Evolutionary conservation across 2,888 invertebrate species (phyloP), one percentile per base, ranked within the genome.

Genomic region (Drosophila trichaetosa): DNA sequence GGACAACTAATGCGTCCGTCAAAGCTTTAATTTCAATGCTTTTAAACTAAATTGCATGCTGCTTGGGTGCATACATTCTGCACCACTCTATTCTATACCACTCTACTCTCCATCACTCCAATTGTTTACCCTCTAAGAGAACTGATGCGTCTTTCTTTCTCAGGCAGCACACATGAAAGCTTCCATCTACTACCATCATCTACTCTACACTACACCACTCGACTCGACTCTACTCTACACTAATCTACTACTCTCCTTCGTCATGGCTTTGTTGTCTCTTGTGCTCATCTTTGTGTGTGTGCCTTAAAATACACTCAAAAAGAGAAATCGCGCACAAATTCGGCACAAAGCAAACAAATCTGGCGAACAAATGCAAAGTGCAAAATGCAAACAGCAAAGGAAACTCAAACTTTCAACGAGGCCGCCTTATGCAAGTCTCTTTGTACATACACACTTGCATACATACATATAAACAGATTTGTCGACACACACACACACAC

Each of bases 291-390:
- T 4, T 13, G 29, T 42, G 21, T 21, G 42, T 42, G 21, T 21
- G 24, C 48, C 34, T 38, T 33, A 42, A 42, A 33, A 42, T 10
- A 42, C 34, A 70, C 65, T 65, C 40, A 40, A 62, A 76, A 75
- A 76, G 75, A 75, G 75, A 75, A 75, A 75, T 75, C 75, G 65
- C 38, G n/a, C 46, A 64, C 52, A 74, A 73, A 62, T 40, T 33
- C 31, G 24, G 48, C 34, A 34, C 38, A 52, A 54, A 36, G 34
- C 60, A 42, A 54, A 61, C 48, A 75, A 64, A 75, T 72, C 69
- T 49, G 54, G 34, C 38, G 42, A 73, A 65, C 56, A 73, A 73
- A 73, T 67, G 67, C 52, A 61, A 69, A 63, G 51, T 33, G 54
- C 40, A 58, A 59, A 63, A 46, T 59, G 52, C 59, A 65, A 57